phyloP scores from a whole-genome alignment of 2,113 vertebrate genomes.

The Vireo altiloquus region DNA sequence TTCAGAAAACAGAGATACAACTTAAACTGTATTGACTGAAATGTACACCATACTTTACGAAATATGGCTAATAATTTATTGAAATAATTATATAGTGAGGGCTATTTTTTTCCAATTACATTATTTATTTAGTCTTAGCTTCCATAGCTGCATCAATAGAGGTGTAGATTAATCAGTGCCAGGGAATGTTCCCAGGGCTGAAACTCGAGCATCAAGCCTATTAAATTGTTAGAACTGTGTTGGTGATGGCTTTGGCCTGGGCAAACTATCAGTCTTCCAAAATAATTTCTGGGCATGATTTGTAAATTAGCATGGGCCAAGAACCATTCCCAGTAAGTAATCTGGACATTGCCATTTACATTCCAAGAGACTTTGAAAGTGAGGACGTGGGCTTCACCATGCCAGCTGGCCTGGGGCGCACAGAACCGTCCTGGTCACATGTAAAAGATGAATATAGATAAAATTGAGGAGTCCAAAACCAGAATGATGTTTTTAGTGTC shows the following conservation, averaged over 20 bases:
- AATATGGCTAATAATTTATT: not conserved
- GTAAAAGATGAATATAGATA: not conserved
- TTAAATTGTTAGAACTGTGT: conserved; percentile 1
- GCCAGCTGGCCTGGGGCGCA: not conserved
- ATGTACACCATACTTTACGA: not conserved
- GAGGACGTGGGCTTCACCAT: not conserved
- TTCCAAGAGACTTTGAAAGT: not conserved
- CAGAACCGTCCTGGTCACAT: not conserved
- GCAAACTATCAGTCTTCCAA: conserved; percentile 11
- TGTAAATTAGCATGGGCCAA: not conserved
- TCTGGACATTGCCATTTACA: not conserved
- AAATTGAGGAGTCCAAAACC: not conserved
- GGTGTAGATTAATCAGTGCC: conserved; percentile 10
- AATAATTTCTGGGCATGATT: conserved; percentile 8
- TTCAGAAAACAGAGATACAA: not conserved
- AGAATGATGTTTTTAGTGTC: not conserved
- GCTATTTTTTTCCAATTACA: not conserved
- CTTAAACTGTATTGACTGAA: not conserved
- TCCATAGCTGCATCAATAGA: not conserved
- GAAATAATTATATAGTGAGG: not conserved
- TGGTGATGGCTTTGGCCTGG: conserved; percentile 18
- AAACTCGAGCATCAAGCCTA: not conserved
- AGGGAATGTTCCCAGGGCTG: conserved; percentile 28
- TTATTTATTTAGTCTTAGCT: conserved; percentile 25
- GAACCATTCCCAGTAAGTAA: not conserved